These are phyloP conservation scores for Netelia inedita DNA, from an alignment of 2,888 invertebrate species.

Conservation along the genomic window DNA sequence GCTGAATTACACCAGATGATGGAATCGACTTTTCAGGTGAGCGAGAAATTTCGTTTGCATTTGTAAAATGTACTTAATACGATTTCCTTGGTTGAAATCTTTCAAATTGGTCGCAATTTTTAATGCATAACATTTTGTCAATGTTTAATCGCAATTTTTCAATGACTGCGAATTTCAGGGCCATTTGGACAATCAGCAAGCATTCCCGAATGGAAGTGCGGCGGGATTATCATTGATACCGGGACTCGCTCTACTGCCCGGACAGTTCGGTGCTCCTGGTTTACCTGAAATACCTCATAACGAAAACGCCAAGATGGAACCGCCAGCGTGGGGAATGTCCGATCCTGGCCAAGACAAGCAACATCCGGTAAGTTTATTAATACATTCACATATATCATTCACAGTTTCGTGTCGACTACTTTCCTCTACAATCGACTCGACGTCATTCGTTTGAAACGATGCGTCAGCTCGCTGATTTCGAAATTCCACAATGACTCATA, in stretches of 20 bases:
- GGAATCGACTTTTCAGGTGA: slow-evolving; percentile 85
- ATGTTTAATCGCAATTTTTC: not conserved
- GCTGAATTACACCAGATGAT: slow-evolving; percentile 86
- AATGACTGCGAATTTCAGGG: slow-evolving; percentile 72
- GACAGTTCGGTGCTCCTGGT: slow-evolving; percentile 80
- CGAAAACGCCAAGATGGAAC: slow-evolving; percentile 81
- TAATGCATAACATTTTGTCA: too few species aligned
- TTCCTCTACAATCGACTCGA: not conserved
- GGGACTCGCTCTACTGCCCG: slow-evolving; percentile 80
- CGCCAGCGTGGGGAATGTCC: slow-evolving; percentile 82
- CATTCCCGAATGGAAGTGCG: slow-evolving; percentile 82
- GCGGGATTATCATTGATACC: slow-evolving; percentile 81
- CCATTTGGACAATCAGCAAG: slow-evolving; percentile 83
- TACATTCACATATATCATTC: not conserved
- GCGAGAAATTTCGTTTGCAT: not conserved
- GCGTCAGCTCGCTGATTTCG: slow-evolving; percentile 6
- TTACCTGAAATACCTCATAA: slow-evolving; percentile 80
- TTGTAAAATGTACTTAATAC: not conserved
- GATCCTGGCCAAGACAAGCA: slow-evolving; percentile 82
- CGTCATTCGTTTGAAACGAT: not conserved
- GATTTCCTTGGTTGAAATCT: too few species aligned
- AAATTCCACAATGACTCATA: not conserved
- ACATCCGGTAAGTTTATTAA: slow-evolving; percentile 78
- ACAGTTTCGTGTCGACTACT: not conserved
- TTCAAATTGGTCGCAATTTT: too few species aligned